phyloP scores from a whole-genome alignment of 2,888 invertebrate species.

The Colletes collaris region DNA sequence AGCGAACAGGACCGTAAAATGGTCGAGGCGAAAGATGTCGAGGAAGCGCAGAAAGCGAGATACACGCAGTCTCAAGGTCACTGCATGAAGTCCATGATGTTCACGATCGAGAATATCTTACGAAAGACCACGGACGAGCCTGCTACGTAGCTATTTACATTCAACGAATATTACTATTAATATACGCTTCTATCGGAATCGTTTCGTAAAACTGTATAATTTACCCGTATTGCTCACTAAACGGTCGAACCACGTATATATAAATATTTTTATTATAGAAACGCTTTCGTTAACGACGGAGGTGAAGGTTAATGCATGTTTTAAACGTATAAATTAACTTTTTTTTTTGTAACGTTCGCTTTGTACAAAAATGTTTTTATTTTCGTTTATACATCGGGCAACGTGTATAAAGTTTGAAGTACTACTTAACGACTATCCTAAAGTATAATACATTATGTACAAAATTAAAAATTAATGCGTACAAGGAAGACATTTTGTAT shows the following conservation, averaged over 20 bases:
- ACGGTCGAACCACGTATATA: neutral
- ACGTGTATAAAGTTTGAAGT: constrained; percentile 38
- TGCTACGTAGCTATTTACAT: constrained; percentile 46
- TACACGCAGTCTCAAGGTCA: constrained; percentile 37
- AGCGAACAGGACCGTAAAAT: neutral
- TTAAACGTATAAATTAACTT: too few relatives aligned
- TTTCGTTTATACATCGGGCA: constrained; percentile 29
- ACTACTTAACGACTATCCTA: constrained; percentile 16
- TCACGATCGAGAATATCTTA: constrained; percentile 77
- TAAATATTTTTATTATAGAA: neutral
- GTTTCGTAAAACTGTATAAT: constrained; percentile 2
- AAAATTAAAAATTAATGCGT: constrained; percentile 43
- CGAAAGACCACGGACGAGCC: constrained; percentile 63
- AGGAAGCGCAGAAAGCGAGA: constrained; percentile 19
- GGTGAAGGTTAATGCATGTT: neutral
- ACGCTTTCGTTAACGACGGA: neutral
- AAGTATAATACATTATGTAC: constrained; percentile 56
- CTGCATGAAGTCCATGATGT: constrained; percentile 71
- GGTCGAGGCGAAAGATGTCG: constrained; percentile 16
- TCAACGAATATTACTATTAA: neutral
- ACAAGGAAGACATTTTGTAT: constrained; percentile 50
- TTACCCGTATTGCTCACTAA: neutral
- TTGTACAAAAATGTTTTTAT: constrained; percentile 44
- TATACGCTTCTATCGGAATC: neutral
- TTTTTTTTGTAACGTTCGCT: neutral